Conservation (phyloP, 2,797 vertebrate species). For the Garrulus glandarius region DNA sequence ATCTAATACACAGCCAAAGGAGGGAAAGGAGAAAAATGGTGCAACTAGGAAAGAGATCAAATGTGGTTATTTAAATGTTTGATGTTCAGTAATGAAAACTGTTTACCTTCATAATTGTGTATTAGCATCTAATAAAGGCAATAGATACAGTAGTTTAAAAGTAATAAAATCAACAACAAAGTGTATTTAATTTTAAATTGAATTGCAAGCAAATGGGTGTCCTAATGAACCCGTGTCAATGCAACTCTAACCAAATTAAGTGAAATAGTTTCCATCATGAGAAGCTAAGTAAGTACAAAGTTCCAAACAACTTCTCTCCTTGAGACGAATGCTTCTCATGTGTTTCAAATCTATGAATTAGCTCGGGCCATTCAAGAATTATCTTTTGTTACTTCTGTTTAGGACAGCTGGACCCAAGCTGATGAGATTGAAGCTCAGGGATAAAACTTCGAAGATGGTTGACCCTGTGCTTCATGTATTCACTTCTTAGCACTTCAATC, state of each 20-base stretch:
- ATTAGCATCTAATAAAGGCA: slow-evolving; percentile 75
- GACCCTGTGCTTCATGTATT: not conserved
- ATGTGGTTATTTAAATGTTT: slow-evolving; percentile 59
- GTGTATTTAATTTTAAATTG: slow-evolving; percentile 84
- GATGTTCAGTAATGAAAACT: slow-evolving; percentile 75
- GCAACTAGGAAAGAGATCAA: slow-evolving; percentile 20
- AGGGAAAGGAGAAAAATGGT: slow-evolving; percentile 10
- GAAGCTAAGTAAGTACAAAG: slow-evolving; percentile 69
- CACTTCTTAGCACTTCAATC: not conserved
- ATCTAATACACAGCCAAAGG: not conserved
- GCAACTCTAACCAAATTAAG: slow-evolving; percentile 74
- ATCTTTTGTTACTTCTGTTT: not conserved
- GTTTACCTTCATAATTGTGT: slow-evolving; percentile 80
- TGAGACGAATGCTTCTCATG: not conserved
- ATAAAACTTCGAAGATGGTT: not conserved
- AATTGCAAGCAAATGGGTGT: slow-evolving; percentile 76
- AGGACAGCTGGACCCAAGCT: not conserved
- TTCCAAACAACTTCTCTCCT: slow-evolving; percentile 56
- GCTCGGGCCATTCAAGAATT: not conserved
- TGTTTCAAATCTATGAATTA: slow-evolving; percentile 15
- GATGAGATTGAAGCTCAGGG: not conserved
- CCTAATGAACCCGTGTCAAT: slow-evolving; percentile 77
- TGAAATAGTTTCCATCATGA: slow-evolving; percentile 72
- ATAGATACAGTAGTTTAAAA: slow-evolving; percentile 82
- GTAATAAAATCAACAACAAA: slow-evolving; percentile 80